Evolutionary conservation across 37 sponge, comb jelly and placozoan genomes (phyloP), one percentile per base, ranked within the genome.

Genomic region (Chondrosia reniformis): DNA sequence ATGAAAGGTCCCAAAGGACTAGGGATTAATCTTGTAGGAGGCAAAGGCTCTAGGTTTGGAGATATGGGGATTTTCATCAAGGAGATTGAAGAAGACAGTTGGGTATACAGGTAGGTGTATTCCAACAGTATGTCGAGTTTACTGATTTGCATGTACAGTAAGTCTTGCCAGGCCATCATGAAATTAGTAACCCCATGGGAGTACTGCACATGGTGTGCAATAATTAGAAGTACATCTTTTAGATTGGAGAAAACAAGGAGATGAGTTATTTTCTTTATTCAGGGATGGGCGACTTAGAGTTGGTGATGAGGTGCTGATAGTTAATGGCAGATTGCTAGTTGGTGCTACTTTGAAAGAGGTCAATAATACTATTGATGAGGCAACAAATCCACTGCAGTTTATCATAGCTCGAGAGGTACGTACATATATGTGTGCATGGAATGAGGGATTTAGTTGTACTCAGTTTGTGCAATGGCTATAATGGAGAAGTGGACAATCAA

Each of bases 221-320:
- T 49, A 19, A 17, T 12, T 17, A 49, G 17, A 12, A 49, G 54
- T 49, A 19, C 54, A 49, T 6, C 58, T 56, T 28, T 28, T n/a
- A n/a, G n/a, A n/a, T n/a, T n/a, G n/a, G n/a, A n/a, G n/a, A n/a
- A n/a, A n/a, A n/a, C n/a, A n/a, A n/a, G n/a, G n/a, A n/a, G 17
- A 59, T 13, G 17, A 30, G 28, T 59, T 59, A 41, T 21, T 56
- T 31, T 52, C 15, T 58, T 37, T 25, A 39, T 33, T 2, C 61
- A 91, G 91, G 33, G 84, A 86, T 77, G 84, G 87, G 13, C 78
- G 79, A 7, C 65, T 89, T n/a, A 76, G 79, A 22, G 63, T 54
- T 25, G 87, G 90, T 22, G 90, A 93, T 81, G 90, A 93, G 74
- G 27, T 93, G 0, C 55, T 93, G 34, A 83, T 80, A 72, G 86